Evolutionary conservation across 2,888 invertebrate genomes (phyloP).

Genomic region (Lypha dubia): DNA sequence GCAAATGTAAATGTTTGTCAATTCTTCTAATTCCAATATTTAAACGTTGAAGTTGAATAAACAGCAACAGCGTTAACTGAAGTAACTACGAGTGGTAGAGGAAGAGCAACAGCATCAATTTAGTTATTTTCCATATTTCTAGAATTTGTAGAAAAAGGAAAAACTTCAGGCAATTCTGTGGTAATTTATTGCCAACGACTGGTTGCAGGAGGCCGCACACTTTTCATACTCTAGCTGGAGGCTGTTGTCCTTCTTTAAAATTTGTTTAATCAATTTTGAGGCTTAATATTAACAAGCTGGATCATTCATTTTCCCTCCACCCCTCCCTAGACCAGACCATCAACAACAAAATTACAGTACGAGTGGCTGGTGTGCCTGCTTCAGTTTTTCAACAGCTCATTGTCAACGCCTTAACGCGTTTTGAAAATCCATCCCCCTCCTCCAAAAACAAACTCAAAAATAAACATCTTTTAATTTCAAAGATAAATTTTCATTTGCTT

Average conservation of each 20-base stretch:
- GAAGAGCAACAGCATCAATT: conserved; percentile 44
- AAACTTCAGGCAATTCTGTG: conserved; percentile 66
- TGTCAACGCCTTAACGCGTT: conserved; percentile 67
- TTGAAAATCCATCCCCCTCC: too few species aligned
- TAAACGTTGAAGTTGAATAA: conserved; percentile 13
- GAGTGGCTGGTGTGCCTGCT: conserved; percentile 21
- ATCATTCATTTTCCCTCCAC: conserved; percentile 2
- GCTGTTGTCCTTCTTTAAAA: conserved; percentile 10
- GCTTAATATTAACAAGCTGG: conserved; percentile 44
- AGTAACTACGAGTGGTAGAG: too few species aligned
- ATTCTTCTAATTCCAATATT: background rate
- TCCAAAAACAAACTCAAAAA: background rate
- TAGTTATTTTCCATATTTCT: conserved; percentile 29
- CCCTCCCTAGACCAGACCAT: too few species aligned
- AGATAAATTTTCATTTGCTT: conserved; percentile 1
- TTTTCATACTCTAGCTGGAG: background rate
- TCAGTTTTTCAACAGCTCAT: conserved; percentile 61
- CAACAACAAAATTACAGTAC: background rate
- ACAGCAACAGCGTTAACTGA: conserved; percentile 7
- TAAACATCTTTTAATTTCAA: background rate
- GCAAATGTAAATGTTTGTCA: background rate
- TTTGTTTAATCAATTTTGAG: conserved; percentile 59
- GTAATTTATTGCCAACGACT: conserved; percentile 63
- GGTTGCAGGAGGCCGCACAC: conserved; percentile 3
- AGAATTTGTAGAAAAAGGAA: conserved; percentile 34